phyloP scores from a whole-genome alignment of 2,797 vertebrate species.

The Lagodon rhomboides region DNA sequence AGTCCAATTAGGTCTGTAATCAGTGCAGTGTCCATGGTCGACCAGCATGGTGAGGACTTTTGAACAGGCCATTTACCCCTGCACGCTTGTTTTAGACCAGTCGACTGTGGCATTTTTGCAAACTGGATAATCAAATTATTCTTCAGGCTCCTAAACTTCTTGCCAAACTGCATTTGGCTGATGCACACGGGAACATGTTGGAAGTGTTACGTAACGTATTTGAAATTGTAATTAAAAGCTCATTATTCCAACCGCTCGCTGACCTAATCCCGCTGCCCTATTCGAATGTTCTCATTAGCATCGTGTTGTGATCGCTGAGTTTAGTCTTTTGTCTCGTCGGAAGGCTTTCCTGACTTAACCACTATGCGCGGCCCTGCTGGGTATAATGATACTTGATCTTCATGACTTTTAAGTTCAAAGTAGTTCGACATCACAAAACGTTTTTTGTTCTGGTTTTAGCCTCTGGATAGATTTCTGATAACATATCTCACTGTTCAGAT shows the following conservation, averaged over 20 bases:
- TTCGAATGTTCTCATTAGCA: slow-evolving; percentile 56
- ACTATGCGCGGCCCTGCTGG: neutral
- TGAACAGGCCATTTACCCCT: slow-evolving; percentile 58
- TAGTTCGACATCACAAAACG: neutral
- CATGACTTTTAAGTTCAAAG: slow-evolving; percentile 24
- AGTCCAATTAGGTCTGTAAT: slow-evolving; percentile 54
- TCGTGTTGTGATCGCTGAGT: slow-evolving; percentile 43
- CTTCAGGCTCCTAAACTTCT: slow-evolving; percentile 39
- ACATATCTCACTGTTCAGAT: slow-evolving; percentile 3
- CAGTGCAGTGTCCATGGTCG: slow-evolving; percentile 24
- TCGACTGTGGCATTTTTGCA: slow-evolving; percentile 61
- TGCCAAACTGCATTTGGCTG: slow-evolving; percentile 49
- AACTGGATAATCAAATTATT: slow-evolving; percentile 68
- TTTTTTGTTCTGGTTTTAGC: neutral
- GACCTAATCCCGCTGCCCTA: slow-evolving; percentile 37
- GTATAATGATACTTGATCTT: neutral
- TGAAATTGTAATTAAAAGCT: slow-evolving; percentile 70
- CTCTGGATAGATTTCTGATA: neutral
- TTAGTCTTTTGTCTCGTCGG: slow-evolving; percentile 7
- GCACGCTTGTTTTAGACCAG: slow-evolving; percentile 59
- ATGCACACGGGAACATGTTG: slow-evolving; percentile 28
- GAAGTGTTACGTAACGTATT: slow-evolving; percentile 63
- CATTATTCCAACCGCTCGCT: slow-evolving; percentile 53
- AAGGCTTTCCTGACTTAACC: slow-evolving; percentile 19
- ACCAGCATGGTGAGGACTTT: slow-evolving; percentile 34